A percentile compares a stretch with the other conserved stretches of the same genome.
phyloP scores from a whole-genome alignment of 2,888 invertebrate species.

The Torymus tubicola region DNA sequence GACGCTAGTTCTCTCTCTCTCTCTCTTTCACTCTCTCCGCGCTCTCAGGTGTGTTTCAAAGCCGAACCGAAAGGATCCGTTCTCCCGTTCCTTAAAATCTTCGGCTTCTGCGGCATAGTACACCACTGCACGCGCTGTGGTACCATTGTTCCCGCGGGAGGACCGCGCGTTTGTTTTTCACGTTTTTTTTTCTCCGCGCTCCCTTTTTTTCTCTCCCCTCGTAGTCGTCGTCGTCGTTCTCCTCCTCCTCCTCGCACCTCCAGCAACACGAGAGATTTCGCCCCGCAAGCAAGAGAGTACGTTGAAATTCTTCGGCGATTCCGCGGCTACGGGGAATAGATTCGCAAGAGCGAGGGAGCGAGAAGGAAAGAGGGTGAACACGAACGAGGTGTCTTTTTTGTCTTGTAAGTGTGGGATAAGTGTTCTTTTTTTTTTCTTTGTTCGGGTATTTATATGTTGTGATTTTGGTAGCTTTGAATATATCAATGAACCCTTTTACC shows the following conservation, averaged over 20 bases:
- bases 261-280: slow-evolving; percentile 53
- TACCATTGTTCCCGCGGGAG: slow-evolving; percentile 65
- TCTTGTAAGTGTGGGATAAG: no score
- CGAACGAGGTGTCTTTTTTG: background rate
- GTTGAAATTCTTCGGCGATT: slow-evolving; percentile 44
- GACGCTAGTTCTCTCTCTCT: slow-evolving; percentile 24
- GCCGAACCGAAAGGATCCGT: slow-evolving; percentile 37
- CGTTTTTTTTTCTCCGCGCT: slow-evolving; percentile 20
- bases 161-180: slow-evolving; percentile 51
- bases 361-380: background rate
- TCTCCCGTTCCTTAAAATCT: slow-evolving; percentile 34
- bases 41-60: slow-evolving; percentile 44
- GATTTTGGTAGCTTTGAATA: no score
- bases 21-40: background rate
- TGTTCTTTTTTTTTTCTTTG: no score
- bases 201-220: background rate
- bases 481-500: no score
- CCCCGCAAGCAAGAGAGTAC: background rate
- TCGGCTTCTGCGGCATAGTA: slow-evolving; percentile 29
- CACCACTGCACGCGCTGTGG: slow-evolving; percentile 23
- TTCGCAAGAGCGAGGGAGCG: background rate
- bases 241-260: slow-evolving; percentile 25
- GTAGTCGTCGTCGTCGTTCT: slow-evolving; percentile 7
- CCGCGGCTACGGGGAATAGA: slow-evolving; percentile 31
- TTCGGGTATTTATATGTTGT: no score